Conservation (phyloP, 2,797 vertebrate species). For the Mus caroli region DNA sequence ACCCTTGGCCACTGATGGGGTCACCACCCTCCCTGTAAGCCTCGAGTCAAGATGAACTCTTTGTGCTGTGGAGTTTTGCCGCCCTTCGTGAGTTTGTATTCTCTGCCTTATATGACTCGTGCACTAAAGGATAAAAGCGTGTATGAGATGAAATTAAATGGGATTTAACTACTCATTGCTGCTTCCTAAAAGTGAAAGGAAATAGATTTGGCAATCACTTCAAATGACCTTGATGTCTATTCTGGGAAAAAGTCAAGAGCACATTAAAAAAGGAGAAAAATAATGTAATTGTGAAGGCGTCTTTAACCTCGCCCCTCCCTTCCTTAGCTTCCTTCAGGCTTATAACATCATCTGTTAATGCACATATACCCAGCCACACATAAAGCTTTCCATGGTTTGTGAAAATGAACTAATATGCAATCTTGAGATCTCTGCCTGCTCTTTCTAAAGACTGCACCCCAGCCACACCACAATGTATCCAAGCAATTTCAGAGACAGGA, state of each 20-base stretch:
- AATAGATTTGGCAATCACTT: constrained; percentile 48
- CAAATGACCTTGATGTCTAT: constrained; percentile 9
- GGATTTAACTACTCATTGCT: constrained; percentile 9
- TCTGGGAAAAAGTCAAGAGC: constrained; percentile 43
- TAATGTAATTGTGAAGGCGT: constrained; percentile 7
- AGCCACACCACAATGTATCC: background rate
- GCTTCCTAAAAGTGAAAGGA: constrained; percentile 56
- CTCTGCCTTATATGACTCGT: constrained; percentile 26
- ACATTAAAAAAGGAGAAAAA: background rate
- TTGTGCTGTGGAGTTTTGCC: background rate
- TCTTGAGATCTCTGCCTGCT: background rate
- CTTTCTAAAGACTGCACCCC: background rate
- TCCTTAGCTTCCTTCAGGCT: background rate
- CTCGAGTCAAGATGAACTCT: background rate
- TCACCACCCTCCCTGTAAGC: background rate
- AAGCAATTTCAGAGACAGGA: constrained; percentile 16
- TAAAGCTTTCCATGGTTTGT: background rate
- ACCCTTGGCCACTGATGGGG: background rate
- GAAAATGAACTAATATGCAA: background rate
- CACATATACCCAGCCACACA: background rate
- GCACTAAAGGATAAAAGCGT: constrained; percentile 3
- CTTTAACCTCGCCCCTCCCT: background rate
- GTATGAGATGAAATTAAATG: constrained; percentile 43
- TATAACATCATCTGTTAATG: background rate
- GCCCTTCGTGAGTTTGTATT: background rate